A percentile compares a stretch with the other conserved stretches of the same genome.
Conservation (phyloP, 2,888 invertebrate species). For the Encarsia formosa region DNA sequence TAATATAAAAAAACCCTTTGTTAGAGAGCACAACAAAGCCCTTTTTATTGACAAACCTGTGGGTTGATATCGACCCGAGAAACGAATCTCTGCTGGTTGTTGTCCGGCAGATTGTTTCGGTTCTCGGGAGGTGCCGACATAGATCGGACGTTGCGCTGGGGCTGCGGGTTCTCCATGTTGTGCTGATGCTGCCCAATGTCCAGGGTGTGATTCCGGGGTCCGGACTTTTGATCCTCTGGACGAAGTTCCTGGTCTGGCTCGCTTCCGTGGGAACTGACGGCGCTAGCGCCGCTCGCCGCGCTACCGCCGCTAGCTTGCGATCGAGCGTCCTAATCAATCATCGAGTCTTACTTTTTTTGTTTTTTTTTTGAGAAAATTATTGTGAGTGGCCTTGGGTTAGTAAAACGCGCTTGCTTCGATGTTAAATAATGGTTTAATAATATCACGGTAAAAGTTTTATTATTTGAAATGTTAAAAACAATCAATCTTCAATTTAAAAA, state of each 20-base stretch:
- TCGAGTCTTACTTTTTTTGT: too few species aligned
- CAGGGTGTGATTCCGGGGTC: constrained; percentile 67
- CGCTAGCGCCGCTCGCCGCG: constrained; percentile 44
- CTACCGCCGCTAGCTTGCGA: constrained; percentile 48
- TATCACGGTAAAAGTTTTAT: too few species aligned
- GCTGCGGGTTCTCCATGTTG: constrained; percentile 50
- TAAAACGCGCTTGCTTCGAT: too few species aligned
- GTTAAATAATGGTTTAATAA: too few species aligned
- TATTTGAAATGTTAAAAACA: too few species aligned
- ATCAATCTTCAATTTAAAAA: too few species aligned
- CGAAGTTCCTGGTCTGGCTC: constrained; percentile 35
- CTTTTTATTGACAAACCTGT: constrained; percentile 36
- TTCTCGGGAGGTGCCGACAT: constrained; percentile 76
- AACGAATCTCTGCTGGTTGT: constrained; percentile 39
- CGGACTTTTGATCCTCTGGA: constrained; percentile 46
- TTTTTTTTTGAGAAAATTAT: too few species aligned
- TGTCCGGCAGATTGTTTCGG: constrained; percentile 31
- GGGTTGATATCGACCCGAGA: constrained; percentile 45
- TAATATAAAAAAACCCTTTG: too few species aligned
- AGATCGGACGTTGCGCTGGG: constrained; percentile 61
- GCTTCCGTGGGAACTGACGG: constrained; percentile 42
- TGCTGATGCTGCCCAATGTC: constrained; percentile 67
- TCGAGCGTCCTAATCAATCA: constrained; percentile 40
- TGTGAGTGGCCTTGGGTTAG: too few species aligned
- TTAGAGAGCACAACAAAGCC: too few species aligned